Percentiles rank a stretch among this genome's conserved stretches.
phyloP scores from a whole-genome alignment of 2,888 invertebrate species.

The Eristalis pertinax region DNA sequence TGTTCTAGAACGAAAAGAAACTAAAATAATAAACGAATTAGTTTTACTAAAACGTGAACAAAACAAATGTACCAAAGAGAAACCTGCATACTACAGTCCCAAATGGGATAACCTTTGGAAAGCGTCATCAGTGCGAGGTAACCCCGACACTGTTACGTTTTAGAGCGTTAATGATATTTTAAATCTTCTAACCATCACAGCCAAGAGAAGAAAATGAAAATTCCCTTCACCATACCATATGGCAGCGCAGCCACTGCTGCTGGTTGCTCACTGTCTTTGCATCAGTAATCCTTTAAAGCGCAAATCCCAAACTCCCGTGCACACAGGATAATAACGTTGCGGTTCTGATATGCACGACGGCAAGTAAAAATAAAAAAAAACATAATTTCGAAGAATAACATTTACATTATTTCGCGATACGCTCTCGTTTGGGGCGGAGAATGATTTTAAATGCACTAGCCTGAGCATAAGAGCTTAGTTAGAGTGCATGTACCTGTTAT shows the following conservation, averaged over 20 bases:
- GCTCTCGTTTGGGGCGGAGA: constrained; percentile 3
- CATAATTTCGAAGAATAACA: constrained; percentile 10
- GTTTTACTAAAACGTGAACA: no score
- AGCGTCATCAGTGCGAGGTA: not conserved
- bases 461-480: constrained; percentile 3
- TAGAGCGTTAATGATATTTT: constrained; percentile 17
- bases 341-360: constrained; percentile 21
- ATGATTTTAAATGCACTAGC: constrained; percentile 29
- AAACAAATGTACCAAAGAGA: no score
- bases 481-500: constrained; percentile 16
- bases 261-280: not conserved
- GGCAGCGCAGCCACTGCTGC: constrained; percentile 1
- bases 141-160: not conserved
- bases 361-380: not conserved
- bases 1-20: no score
- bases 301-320: constrained; percentile 1
- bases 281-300: constrained; percentile 1
- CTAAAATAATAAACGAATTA: no score
- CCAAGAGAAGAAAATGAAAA: not conserved
- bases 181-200: not conserved
- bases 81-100: no score
- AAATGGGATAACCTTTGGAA: no score
- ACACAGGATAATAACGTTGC: constrained; percentile 10
- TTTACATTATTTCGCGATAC: constrained; percentile 12
- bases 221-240: not conserved